phyloP scores from a whole-genome alignment of 2,888 invertebrate species.

The Epirrhoe tristata region DNA sequence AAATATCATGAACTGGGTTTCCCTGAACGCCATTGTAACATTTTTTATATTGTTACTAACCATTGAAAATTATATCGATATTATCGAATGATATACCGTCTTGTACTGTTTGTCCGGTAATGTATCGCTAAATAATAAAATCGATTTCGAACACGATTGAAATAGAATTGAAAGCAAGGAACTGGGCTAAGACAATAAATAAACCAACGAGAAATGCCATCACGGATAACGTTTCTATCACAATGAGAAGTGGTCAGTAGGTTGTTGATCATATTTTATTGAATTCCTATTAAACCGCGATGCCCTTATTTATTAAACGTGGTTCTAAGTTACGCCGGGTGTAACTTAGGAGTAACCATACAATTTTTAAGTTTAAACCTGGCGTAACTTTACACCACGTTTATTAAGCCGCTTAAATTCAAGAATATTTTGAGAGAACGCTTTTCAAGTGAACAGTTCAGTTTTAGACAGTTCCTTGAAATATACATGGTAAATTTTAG shows the following conservation, averaged over 20 bases:
- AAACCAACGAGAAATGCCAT: constrained; percentile 26
- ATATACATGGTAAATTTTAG: too few relatives aligned
- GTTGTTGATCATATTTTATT: not conserved
- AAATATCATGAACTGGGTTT: not conserved
- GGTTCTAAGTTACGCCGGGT: too few relatives aligned
- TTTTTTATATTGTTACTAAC: not conserved
- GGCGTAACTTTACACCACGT: too few relatives aligned
- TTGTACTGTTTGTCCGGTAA: constrained; percentile 13
- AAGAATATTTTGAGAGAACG: too few relatives aligned
- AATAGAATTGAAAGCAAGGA: constrained; percentile 39
- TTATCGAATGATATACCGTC: constrained; percentile 9
- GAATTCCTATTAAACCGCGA: not conserved
- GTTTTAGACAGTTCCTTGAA: too few relatives aligned
- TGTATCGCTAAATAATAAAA: constrained; percentile 25
- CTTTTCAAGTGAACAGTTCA: too few relatives aligned
- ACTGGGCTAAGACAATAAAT: constrained; percentile 40
- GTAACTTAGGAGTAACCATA: too few relatives aligned
- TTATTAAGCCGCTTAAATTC: too few relatives aligned
- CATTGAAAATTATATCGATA: constrained; percentile 7
- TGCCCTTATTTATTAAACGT: too few relatives aligned
- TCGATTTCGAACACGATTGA: constrained; percentile 28
- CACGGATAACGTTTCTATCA: constrained; percentile 29
- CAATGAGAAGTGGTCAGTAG: constrained; percentile 19
- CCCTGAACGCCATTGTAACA: not conserved
- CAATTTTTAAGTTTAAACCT: too few relatives aligned